phyloP scores from a whole-genome alignment of 2,797 vertebrate genomes.

The Squalus acanthias region DNA sequence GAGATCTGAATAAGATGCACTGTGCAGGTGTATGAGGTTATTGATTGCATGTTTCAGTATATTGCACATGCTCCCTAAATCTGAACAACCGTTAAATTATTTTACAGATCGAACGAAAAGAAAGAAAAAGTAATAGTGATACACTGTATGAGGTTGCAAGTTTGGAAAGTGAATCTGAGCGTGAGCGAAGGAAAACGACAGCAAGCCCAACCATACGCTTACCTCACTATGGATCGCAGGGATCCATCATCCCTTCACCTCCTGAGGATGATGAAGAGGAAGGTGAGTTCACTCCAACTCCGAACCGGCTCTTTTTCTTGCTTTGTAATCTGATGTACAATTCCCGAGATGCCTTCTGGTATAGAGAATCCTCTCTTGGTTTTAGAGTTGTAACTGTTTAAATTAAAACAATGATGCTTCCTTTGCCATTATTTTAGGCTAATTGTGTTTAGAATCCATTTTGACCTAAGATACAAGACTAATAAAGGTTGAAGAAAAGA shows the following conservation, averaged over 20 bases:
- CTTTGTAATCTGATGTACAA: not conserved
- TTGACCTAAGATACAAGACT: not conserved
- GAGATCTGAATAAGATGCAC: not conserved
- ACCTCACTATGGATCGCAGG: constrained; percentile 66
- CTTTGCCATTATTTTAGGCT: not conserved
- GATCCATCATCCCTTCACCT: constrained; percentile 80
- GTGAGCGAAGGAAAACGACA: constrained; percentile 89
- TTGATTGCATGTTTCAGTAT: not conserved
- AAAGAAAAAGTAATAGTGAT: constrained; percentile 84
- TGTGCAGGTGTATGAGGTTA: not conserved
- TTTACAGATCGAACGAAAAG: constrained; percentile 80
- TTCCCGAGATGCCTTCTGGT: not conserved
- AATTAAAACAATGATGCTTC: not conserved
- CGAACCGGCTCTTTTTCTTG: no score
- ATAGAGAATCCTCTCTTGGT: not conserved
- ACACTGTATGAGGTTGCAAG: constrained; percentile 90
- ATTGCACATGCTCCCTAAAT: not conserved
- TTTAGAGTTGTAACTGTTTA: not conserved
- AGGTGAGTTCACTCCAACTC: constrained; percentile 60
- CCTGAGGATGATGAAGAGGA: constrained; percentile 96
- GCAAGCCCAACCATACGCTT: constrained; percentile 80
- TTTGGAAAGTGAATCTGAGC: constrained; percentile 87
- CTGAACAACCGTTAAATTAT: not conserved
- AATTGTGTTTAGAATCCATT: not conserved
- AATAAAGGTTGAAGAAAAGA: not conserved